These are phyloP conservation scores for Boloria euphrosyne DNA, from an alignment of 2,888 invertebrate species.

Conservation along the genomic window DNA sequence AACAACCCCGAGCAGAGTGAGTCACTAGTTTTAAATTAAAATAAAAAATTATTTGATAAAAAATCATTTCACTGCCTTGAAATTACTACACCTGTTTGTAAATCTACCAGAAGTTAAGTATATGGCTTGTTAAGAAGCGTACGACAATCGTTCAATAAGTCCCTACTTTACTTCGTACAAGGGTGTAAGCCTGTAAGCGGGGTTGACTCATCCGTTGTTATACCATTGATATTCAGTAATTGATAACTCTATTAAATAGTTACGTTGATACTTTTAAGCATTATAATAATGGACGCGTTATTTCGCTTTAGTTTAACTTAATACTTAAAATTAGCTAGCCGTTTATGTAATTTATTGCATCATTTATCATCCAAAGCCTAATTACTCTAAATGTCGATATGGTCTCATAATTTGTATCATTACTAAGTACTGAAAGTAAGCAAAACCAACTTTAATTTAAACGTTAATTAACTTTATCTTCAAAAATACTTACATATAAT, in stretches of 20 bases:
- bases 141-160: conserved; percentile 16
- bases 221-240: background rate
- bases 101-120: conserved; percentile 4
- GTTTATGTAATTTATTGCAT: no score
- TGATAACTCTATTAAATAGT: conserved; percentile 12
- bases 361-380: no score
- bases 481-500: no score
- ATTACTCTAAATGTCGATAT: no score
- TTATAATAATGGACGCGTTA: background rate
- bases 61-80: no score
- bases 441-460: conserved; percentile 5
- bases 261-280: background rate
- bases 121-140: conserved; percentile 8
- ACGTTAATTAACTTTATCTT: conserved; percentile 6
- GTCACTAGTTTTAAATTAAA: no score
- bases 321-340: no score
- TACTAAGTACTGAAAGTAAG: background rate
- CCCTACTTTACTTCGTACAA: conserved; percentile 11
- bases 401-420: no score
- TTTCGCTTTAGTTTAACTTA: no score
- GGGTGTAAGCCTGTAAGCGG: conserved; percentile 17
- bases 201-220: conserved; percentile 20
- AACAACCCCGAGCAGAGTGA: no score
- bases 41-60: no score
- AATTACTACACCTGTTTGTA: no score